Evolutionary conservation across 1,140 invertebrate genomes (phyloP), one percentile per base, ranked within the genome.

Genomic region (Ceratina australensis): DNA sequence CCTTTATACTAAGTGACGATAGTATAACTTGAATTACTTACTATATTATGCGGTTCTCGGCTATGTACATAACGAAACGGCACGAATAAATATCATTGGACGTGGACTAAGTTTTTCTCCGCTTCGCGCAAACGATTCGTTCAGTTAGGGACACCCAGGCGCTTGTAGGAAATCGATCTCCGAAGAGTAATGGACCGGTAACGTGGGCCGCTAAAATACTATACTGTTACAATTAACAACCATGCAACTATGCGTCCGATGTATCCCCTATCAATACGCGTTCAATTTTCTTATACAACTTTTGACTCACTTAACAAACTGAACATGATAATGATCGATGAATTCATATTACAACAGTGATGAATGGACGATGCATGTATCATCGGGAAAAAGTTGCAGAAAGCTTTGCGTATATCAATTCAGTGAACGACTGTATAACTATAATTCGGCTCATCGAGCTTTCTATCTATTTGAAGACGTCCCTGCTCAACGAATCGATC

Each of bases 21-120:
- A 87, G 78, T 87, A 88, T 86, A 86, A 87, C 79, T 77, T 67
- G 67, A 60, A 78, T 85, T 84, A 82, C 75, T 81, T 78, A 81
- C 61, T 82, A 79, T 68, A 83, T 85, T 83, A 85, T 83, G 79
- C 82, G 66, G 50, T 68, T 81, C 69, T 18, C 64, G 73, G 85
- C 84, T 89, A 89, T 87, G 83, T 86, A 86, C 86, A 88, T 63
- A 85, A 87, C 87, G 82, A 84, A 82, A 86, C 73, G 78, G 80
- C 81, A 78, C 69, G 83, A 87, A 89, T 89, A 88, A 87, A 87
- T 84, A 86, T 71, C 54, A 72, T 76, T 67, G 68, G 75, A 68
- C 71, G 63, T 78, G 63, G 71, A 78, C 56, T 77, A 81, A 68
- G 71, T 76, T 78, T 61, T 77, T 67, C 26, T 78, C 67, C 33